Evolutionary conservation across 2,797 vertebrate genomes (phyloP).

Genomic region (Sebastolobus alascanus): DNA sequence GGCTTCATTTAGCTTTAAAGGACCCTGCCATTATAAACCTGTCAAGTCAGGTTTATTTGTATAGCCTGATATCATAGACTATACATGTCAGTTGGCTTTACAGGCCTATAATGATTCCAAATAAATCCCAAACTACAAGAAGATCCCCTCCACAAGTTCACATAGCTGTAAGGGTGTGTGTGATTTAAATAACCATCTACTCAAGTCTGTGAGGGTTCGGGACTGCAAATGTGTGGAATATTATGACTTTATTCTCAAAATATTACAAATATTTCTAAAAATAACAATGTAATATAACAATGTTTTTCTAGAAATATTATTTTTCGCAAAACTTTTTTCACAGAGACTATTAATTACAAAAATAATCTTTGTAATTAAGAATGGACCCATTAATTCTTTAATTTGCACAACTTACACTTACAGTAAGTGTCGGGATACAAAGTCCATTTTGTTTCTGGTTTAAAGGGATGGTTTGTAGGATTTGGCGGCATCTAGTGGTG

Average conservation of each 20-base stretch:
- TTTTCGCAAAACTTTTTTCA: not conserved
- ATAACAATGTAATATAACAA: no score
- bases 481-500: no score
- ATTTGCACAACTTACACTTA: not conserved
- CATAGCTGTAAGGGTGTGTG: not conserved
- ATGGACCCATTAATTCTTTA: not conserved
- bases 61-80: not conserved
- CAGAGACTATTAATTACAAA: not conserved
- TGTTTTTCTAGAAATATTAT: not conserved
- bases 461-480: rapidly evolving
- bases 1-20: slow-evolving; percentile 26
- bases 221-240: not conserved
- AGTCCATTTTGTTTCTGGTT: not conserved
- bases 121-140: not conserved
- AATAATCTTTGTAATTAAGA: not conserved
- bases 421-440: not conserved
- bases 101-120: not conserved
- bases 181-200: not conserved
- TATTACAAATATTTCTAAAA: not conserved
- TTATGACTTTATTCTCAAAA: no score
- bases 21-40: slow-evolving; percentile 18
- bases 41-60: not conserved
- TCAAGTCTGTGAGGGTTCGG: not conserved
- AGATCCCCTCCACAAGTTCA: not conserved
- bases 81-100: not conserved